Evolutionary conservation across 2,888 invertebrate genomes (phyloP).

Genomic region (Anorthoa munda): DNA sequence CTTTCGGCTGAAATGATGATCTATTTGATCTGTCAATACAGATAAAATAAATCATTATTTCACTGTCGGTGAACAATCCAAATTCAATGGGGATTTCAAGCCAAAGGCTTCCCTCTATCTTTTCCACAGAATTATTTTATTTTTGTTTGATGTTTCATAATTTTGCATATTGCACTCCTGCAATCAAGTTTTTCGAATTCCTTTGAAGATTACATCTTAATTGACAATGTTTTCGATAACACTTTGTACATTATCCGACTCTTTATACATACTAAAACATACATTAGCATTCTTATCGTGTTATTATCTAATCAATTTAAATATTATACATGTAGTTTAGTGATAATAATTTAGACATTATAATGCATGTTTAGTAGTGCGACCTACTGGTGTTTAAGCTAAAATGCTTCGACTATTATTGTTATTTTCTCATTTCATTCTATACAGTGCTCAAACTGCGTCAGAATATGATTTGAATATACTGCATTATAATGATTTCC

Average conservation of each 20-base stretch:
- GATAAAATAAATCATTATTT: no score
- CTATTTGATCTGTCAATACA: no score
- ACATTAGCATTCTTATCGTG: constrained; percentile 26
- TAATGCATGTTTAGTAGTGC: constrained; percentile 3
- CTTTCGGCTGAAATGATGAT: no score
- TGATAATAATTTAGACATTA: background rate
- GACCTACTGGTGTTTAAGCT: background rate
- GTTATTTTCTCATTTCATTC: constrained; percentile 53
- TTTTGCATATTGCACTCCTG: background rate
- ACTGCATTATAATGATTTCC: constrained; percentile 87
- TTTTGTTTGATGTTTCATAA: background rate
- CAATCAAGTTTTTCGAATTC: background rate
- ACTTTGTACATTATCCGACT: constrained; percentile 15
- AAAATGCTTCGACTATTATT: constrained; percentile 29
- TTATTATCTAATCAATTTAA: constrained; percentile 32
- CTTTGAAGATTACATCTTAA: background rate
- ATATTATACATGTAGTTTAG: constrained; percentile 5
- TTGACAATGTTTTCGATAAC: background rate
- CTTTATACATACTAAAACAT: background rate
- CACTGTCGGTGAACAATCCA: no score
- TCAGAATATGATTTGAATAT: constrained; percentile 79
- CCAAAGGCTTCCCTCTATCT: background rate
- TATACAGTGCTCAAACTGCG: constrained; percentile 66
- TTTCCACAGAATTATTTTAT: background rate
- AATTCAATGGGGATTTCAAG: no score